These are phyloP conservation scores for Biston stratarius DNA, from an alignment of 2,888 invertebrate genomes.

Conservation along the genomic window DNA sequence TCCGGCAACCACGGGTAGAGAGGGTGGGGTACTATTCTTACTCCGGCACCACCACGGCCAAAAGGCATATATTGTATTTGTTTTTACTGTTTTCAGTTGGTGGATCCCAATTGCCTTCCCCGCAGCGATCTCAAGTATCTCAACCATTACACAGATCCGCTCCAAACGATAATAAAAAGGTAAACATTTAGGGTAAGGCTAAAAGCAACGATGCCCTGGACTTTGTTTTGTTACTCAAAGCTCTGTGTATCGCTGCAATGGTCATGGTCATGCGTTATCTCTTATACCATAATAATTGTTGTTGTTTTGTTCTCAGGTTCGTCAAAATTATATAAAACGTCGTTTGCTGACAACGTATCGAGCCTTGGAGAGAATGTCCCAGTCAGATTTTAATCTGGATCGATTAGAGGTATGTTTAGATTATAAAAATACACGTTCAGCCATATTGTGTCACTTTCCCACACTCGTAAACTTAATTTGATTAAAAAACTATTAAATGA, in stretches of 20 bases:
- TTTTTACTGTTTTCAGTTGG: slow-evolving; percentile 86
- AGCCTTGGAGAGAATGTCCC: slow-evolving; percentile 92
- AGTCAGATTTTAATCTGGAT: slow-evolving; percentile 94
- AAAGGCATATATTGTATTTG: too few relatives aligned
- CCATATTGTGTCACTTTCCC: too few relatives aligned
- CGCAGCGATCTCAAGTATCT: slow-evolving; percentile 84
- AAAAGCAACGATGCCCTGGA: too few relatives aligned
- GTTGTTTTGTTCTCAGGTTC: slow-evolving; percentile 83
- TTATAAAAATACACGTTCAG: background rate
- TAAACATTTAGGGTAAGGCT: slow-evolving; percentile 50
- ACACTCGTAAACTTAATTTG: too few relatives aligned
- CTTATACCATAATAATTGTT: too few relatives aligned
- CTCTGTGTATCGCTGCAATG: too few relatives aligned
- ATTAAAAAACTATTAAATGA: too few relatives aligned
- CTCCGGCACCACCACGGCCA: too few relatives aligned
- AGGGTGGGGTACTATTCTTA: too few relatives aligned
- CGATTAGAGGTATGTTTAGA: slow-evolving; percentile 87
- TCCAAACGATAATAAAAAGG: slow-evolving; percentile 93
- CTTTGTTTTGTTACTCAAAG: too few relatives aligned
- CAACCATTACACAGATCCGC: slow-evolving; percentile 86
- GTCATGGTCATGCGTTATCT: too few relatives aligned
- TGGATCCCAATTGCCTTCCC: slow-evolving; percentile 93
- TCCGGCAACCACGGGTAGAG: too few relatives aligned
- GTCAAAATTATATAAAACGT: slow-evolving; percentile 93
- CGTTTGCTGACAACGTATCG: slow-evolving; percentile 92